Evolutionary conservation across 2,113 vertebrate species (phyloP).

Genomic region (Eulacestoma nigropectus): DNA sequence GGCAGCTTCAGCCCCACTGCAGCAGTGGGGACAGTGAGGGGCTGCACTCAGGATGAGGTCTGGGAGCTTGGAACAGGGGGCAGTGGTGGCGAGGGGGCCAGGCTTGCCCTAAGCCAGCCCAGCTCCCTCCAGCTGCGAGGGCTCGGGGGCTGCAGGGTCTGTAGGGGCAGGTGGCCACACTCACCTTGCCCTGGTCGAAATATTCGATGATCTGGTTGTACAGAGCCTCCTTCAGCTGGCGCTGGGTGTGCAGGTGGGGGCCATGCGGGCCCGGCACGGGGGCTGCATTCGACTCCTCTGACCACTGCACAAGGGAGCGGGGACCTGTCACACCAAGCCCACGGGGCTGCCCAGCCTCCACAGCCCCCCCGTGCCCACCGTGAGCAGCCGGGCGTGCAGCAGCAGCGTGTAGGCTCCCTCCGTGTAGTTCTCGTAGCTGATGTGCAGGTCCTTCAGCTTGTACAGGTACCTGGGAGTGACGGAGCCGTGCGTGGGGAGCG

Average conservation of each 20-base stretch:
- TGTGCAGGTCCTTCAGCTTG: slow-evolving; percentile 55
- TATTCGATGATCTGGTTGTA: slow-evolving; percentile 60
- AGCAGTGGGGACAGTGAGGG: background rate
- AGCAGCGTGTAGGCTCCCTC: slow-evolving; percentile 59
- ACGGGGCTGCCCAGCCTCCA: accelerated
- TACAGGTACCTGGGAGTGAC: slow-evolving; percentile 23
- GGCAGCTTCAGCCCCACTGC: background rate
- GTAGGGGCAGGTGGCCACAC: accelerated
- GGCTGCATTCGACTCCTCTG: background rate
- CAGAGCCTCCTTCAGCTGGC: slow-evolving; percentile 62
- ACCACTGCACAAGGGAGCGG: background rate
- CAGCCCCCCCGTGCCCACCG: background rate
- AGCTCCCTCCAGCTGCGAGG: accelerated
- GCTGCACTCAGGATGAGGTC: background rate
- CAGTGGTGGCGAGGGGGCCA: accelerated
- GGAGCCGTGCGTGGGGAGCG: accelerated
- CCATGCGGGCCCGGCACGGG: background rate
- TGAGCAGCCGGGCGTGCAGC: slow-evolving; percentile 41
- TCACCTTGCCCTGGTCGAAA: slow-evolving; percentile 64
- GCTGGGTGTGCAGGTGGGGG: slow-evolving; percentile 37
- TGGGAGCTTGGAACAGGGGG: background rate
- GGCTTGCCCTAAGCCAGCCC: background rate
- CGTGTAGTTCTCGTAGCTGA: slow-evolving; percentile 52
- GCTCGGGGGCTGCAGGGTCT: background rate
- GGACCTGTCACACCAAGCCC: background rate